phyloP scores from a whole-genome alignment of 1,140 invertebrate genomes.

The Drosophila takahashii region DNA sequence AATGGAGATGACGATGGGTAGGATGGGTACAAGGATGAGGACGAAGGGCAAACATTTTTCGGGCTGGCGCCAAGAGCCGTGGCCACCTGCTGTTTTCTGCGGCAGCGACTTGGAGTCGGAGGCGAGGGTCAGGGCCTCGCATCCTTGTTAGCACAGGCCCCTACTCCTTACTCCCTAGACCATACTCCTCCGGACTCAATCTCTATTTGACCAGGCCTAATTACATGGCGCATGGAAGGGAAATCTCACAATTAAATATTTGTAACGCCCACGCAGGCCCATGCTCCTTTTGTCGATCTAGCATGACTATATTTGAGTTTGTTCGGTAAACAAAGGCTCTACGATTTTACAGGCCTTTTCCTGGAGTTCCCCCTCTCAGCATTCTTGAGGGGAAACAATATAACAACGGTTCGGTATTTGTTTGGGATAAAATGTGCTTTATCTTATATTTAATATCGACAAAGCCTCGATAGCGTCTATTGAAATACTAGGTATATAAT shows the following conservation, averaged over 20 bases:
- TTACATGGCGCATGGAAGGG: slow-evolving; percentile 71
- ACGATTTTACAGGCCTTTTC: slow-evolving; percentile 26
- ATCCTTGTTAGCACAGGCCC: slow-evolving; percentile 77
- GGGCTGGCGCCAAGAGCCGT: slow-evolving; percentile 74
- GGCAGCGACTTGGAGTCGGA: slow-evolving; percentile 39
- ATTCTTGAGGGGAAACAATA: not conserved
- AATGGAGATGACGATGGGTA: slow-evolving; percentile 10
- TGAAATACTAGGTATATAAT: too few relatives aligned
- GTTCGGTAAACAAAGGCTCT: slow-evolving; percentile 45
- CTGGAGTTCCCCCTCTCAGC: slow-evolving; percentile 1
- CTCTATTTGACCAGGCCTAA: slow-evolving; percentile 66
- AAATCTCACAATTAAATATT: slow-evolving; percentile 82
- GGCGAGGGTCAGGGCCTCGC: slow-evolving; percentile 23
- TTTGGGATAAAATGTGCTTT: not conserved
- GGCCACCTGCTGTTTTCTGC: slow-evolving; percentile 77
- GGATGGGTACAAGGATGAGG: too few relatives aligned
- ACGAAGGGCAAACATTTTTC: slow-evolving; percentile 43
- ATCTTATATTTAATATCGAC: not conserved
- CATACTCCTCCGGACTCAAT: slow-evolving; percentile 7
- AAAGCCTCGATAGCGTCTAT: too few relatives aligned
- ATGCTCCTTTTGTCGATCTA: slow-evolving; percentile 32
- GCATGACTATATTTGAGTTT: slow-evolving; percentile 62
- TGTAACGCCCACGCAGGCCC: slow-evolving; percentile 66
- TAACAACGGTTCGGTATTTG: not conserved
- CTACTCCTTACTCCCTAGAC: not conserved